phyloP scores from a whole-genome alignment of 2,888 invertebrate genomes.

The Acanthopleura granulata region DNA sequence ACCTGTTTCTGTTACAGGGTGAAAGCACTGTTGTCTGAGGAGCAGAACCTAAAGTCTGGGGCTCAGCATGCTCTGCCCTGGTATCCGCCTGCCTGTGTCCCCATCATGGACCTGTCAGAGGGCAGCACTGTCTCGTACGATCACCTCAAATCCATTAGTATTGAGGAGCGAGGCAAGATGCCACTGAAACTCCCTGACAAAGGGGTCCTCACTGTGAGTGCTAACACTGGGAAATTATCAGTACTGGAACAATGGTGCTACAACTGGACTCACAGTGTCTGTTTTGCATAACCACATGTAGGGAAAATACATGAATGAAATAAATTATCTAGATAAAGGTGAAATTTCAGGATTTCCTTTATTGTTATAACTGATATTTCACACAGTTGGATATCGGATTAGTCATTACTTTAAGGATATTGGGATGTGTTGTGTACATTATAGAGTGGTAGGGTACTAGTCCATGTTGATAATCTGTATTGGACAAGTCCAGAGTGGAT shows the following conservation, averaged over 20 bases:
- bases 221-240: neutral
- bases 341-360: no score
- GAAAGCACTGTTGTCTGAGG: conserved; percentile 74
- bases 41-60: conserved; percentile 75
- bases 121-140: conserved; percentile 56
- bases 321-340: no score
- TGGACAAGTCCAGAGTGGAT: no score
- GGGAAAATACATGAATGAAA: no score
- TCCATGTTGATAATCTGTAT: no score
- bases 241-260: neutral
- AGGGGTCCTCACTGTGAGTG: conserved; percentile 8
- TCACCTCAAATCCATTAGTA: conserved; percentile 59
- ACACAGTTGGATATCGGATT: no score
- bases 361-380: no score
- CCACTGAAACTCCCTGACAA: conserved; percentile 58
- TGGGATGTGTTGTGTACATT: no score
- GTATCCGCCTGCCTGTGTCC: conserved; percentile 80
- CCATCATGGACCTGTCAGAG: conserved; percentile 58
- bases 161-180: conserved; percentile 58
- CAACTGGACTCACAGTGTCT: neutral
- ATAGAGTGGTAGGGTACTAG: no score
- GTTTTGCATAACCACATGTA: no score
- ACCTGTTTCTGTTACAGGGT: conserved; percentile 55
- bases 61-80: conserved; percentile 81
- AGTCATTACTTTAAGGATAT: no score